Evolutionary conservation across 2,888 invertebrate species (phyloP).

Genomic region (Philereme transversata): DNA sequence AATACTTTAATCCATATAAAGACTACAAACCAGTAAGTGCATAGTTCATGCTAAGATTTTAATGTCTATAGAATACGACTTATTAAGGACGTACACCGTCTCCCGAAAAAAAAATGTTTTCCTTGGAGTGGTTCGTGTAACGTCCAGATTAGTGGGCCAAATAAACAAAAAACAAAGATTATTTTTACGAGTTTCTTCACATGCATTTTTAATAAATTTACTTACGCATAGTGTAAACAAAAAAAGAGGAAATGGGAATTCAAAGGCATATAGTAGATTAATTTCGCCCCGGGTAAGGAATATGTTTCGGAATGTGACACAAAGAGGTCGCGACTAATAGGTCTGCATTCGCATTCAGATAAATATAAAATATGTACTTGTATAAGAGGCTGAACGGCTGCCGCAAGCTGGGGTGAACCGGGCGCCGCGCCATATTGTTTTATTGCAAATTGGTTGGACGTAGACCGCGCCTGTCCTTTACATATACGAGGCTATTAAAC

Average conservation of each 20-base stretch:
- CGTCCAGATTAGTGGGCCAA: no score
- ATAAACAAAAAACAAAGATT: no score
- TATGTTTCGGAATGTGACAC: slow-evolving; percentile 58
- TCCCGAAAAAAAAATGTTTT: no score
- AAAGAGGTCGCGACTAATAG: slow-evolving; percentile 65
- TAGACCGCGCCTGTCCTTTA: slow-evolving; percentile 80
- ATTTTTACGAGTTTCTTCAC: no score
- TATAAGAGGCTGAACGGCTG: slow-evolving; percentile 55
- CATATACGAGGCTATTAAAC: slow-evolving; percentile 82
- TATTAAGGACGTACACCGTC: no score
- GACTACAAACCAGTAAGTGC: no score
- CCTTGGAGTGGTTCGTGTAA: no score
- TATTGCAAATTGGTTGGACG: slow-evolving; percentile 84
- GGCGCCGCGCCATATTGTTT: slow-evolving; percentile 77
- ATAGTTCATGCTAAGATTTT: no score
- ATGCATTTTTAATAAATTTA: no score
- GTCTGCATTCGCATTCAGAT: slow-evolving; percentile 51
- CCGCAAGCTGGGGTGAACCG: slow-evolving; percentile 61
- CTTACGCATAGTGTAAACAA: not conserved
- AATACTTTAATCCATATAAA: no score
- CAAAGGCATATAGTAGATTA: slow-evolving; percentile 49
- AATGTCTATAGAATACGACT: no score
- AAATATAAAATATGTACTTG: slow-evolving; percentile 56
- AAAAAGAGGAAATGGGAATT: slow-evolving; percentile 41
- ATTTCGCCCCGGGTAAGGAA: slow-evolving; percentile 52